Evolutionary conservation across 2,888 invertebrate species (phyloP), one percentile per base, ranked within the genome.

Genomic region (Leucozona laternaria): DNA sequence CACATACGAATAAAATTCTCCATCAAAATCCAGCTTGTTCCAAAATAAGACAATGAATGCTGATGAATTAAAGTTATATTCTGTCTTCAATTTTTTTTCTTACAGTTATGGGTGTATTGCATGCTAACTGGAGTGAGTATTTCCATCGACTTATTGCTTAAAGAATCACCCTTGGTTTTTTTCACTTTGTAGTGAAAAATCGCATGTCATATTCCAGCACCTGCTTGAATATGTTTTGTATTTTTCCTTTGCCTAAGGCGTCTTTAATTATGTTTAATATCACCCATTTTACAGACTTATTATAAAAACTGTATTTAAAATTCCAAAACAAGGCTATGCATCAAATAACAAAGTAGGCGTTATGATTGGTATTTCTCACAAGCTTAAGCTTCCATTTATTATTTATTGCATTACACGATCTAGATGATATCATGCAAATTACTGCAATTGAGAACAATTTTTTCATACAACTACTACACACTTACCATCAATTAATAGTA

Each of bases 361-460:
- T 64, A 48, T 34, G 20, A 66, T 66, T 66, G 20, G 20, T 13
- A 15, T 20, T 31, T 13, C 11, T 20, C 17, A 20, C n/a, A 62
- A 62, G 25, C 43, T 7, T 48, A 8, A 22, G 48, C 66, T 66
- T 31, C 48, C 8, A 66, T 66, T 48, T 48, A 48, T 64, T 66
- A 66, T 66, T 66, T 48, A 48, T 34, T 31, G 48, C 31, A 10
- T 20, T 48, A 20, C 40, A 48, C 31, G 66, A 66, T 66, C 48
- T 48, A 17, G 66, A 66, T 34, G 66, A 48, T 31, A 66, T 66
- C 2, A 66, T 66, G 66, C 66, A 48, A 66, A 66, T 66, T 34
- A 66, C 31, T 20, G 48, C 34, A 48, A 66, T 66, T 48, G 31
- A 6, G 20, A 48, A 20, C 48, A 66, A 48, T 66, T 48, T 48